Percentiles rank a stretch among this genome's conserved stretches.
Evolutionary conservation across 2,888 invertebrate genomes (phyloP).

Genomic region (Ceramica pisi): DNA sequence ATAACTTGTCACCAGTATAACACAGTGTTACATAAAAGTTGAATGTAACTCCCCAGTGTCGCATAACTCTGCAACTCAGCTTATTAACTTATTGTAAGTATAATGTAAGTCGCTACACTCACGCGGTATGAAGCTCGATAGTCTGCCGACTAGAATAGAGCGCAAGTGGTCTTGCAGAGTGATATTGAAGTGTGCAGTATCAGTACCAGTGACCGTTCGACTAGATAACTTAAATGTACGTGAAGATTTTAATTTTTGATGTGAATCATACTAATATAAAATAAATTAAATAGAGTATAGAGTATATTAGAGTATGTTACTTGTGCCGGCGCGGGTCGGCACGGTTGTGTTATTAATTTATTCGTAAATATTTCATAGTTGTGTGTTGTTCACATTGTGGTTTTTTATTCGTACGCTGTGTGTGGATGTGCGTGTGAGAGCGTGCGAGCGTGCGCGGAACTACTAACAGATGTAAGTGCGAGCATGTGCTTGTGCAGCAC

Average conservation of each 20-base stretch:
- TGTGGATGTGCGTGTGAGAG: slow-evolving; percentile 46
- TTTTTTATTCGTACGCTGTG: slow-evolving; percentile 68
- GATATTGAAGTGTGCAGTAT: background rate
- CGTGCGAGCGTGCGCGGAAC: slow-evolving; percentile 28
- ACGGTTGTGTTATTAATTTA: slow-evolving; percentile 67
- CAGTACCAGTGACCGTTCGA: slow-evolving; percentile 63
- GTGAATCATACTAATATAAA: slow-evolving; percentile 78
- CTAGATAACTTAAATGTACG: slow-evolving; percentile 77
- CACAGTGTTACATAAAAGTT: slow-evolving; percentile 17
- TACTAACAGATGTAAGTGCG: no score
- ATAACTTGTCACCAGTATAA: slow-evolving; percentile 33
- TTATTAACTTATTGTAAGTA: slow-evolving; percentile 46
- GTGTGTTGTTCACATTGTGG: slow-evolving; percentile 72
- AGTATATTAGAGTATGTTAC: slow-evolving; percentile 60
- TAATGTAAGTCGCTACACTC: slow-evolving; percentile 11
- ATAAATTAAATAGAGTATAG: slow-evolving; percentile 68
- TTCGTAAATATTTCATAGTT: slow-evolving; percentile 69
- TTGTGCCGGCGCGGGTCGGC: slow-evolving; percentile 50
- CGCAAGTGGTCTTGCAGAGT: slow-evolving; percentile 32
- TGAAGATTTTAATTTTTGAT: slow-evolving; percentile 79
- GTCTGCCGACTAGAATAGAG: slow-evolving; percentile 14
- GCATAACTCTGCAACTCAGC: slow-evolving; percentile 49
- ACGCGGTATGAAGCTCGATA: slow-evolving; percentile 2
- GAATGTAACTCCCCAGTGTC: slow-evolving; percentile 29
- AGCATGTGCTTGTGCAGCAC: no score